Percentiles rank a stretch among this genome's conserved stretches.
Evolutionary conservation across 2,797 vertebrate species (phyloP).

Genomic region (Pseudochaenichthys georgianus): DNA sequence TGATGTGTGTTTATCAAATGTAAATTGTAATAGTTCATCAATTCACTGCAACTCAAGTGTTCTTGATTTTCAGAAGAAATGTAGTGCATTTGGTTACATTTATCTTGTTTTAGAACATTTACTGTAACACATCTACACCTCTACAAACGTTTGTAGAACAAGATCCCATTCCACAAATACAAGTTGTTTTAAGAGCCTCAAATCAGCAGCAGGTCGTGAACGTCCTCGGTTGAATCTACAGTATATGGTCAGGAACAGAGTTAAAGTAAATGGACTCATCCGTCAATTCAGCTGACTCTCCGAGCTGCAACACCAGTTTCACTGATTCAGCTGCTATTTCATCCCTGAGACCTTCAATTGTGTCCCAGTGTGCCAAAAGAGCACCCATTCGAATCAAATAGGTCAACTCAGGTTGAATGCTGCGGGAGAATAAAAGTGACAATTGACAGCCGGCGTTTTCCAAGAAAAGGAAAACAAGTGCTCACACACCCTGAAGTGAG

Average conservation of each 20-base stretch:
- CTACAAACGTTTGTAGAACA: too few relatives aligned
- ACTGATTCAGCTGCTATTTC: conserved; percentile 16
- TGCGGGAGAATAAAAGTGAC: conserved; percentile 16
- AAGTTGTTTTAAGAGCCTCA: too few relatives aligned
- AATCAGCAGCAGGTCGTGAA: too few relatives aligned
- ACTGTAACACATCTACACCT: too few relatives aligned
- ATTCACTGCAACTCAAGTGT: too few relatives aligned
- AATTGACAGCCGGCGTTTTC: conserved; percentile 5
- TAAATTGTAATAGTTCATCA: too few relatives aligned
- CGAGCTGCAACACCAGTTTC: conserved; percentile 1
- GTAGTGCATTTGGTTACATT: too few relatives aligned
- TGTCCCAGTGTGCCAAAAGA: conserved; percentile 16
- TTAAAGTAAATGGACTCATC: conserved; percentile 24
- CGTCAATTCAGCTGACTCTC: conserved; percentile 17
- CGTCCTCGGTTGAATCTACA: background rate
- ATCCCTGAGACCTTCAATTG: background rate
- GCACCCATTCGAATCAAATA: conserved; percentile 20
- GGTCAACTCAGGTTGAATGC: conserved; percentile 12
- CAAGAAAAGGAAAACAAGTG: background rate
- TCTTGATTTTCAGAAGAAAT: too few relatives aligned
- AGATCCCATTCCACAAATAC: too few relatives aligned
- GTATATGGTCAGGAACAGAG: background rate
- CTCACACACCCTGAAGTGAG: background rate
- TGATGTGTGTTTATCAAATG: too few relatives aligned
- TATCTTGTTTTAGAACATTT: too few relatives aligned